phyloP scores from a whole-genome alignment of 2,888 invertebrate genomes.

The Hanleya hanleyi region DNA sequence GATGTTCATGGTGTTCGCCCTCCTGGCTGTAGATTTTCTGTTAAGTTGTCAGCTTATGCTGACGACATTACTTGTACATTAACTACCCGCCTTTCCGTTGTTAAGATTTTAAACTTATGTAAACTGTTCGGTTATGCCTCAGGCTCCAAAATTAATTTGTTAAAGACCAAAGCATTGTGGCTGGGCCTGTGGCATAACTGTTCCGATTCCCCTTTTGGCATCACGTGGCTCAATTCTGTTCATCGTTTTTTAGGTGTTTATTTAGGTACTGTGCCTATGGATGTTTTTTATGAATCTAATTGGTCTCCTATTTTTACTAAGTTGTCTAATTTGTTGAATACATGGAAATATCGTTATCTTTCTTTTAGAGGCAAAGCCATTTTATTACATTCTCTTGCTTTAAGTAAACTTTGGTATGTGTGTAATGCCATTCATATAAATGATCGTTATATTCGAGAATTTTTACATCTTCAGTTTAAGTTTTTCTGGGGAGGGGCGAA shows the following conservation, averaged over 20 bases:
- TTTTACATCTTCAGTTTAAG: neutral
- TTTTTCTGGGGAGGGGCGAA: neutral
- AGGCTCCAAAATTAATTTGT: constrained; percentile 33
- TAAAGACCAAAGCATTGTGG: constrained; percentile 34
- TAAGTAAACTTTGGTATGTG: constrained; percentile 4
- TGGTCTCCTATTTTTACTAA: neutral
- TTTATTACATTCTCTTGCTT: neutral
- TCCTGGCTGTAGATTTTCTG: constrained; percentile 6
- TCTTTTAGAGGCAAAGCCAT: neutral
- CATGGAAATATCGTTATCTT: neutral
- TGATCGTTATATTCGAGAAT: neutral
- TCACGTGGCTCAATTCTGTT: neutral
- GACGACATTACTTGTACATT: constrained; percentile 17
- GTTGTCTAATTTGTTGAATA: neutral
- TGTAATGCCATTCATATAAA: neutral
- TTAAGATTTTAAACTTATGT: constrained; percentile 7
- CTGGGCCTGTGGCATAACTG: constrained; percentile 36
- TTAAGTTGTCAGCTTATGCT: constrained; percentile 22
- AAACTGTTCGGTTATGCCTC: constrained; percentile 18
- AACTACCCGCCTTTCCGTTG: constrained; percentile 3
- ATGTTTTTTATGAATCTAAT: neutral
- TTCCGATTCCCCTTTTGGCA: constrained; percentile 38
- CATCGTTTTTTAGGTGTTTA: neutral
- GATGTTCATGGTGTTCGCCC: constrained; percentile 24
- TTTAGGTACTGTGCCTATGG: neutral